phyloP scores from a whole-genome alignment of 2,797 vertebrate species.

The Erpetoichthys calabaricus region DNA sequence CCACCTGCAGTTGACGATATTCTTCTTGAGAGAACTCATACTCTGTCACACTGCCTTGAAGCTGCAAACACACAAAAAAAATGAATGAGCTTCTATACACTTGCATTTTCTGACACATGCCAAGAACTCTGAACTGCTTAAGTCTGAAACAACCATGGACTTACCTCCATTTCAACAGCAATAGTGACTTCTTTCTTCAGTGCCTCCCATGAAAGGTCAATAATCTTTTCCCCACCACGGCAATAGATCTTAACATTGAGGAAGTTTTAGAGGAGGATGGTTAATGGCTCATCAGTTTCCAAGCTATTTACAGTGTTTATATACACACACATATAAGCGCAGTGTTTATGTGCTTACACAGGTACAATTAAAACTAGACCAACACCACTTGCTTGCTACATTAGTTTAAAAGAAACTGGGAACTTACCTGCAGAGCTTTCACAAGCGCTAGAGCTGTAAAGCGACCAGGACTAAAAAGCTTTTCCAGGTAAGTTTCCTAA shows the following conservation, averaged over 20 bases:
- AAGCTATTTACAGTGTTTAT: too few relatives aligned
- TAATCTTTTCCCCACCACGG: slow-evolving; percentile 52
- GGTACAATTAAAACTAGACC: too few relatives aligned
- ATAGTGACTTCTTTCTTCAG: slow-evolving; percentile 82
- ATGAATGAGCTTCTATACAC: too few relatives aligned
- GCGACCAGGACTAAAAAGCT: slow-evolving; percentile 65
- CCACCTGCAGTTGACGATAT: slow-evolving; percentile 78
- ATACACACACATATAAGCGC: too few relatives aligned
- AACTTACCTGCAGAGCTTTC: slow-evolving; percentile 77
- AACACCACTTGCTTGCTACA: too few relatives aligned
- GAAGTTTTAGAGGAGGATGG: too few relatives aligned
- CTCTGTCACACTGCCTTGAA: slow-evolving; percentile 76
- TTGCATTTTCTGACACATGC: too few relatives aligned
- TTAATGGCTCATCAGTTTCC: too few relatives aligned
- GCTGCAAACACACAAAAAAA: slow-evolving; percentile 34
- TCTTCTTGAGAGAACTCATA: slow-evolving; percentile 85
- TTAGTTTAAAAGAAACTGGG: too few relatives aligned
- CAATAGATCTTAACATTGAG: slow-evolving; percentile 64
- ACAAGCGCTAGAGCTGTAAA: slow-evolving; percentile 72
- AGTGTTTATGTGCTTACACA: too few relatives aligned
- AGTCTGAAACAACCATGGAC: slow-evolving; percentile 1
- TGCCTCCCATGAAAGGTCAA: slow-evolving; percentile 64
- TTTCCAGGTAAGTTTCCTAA: slow-evolving; percentile 77
- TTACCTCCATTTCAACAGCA: slow-evolving; percentile 79
- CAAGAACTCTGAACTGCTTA: too few relatives aligned